Base-by-base conservation (phyloP, 2,888 invertebrate species). In the Eupithecia dodoneata region DNA sequence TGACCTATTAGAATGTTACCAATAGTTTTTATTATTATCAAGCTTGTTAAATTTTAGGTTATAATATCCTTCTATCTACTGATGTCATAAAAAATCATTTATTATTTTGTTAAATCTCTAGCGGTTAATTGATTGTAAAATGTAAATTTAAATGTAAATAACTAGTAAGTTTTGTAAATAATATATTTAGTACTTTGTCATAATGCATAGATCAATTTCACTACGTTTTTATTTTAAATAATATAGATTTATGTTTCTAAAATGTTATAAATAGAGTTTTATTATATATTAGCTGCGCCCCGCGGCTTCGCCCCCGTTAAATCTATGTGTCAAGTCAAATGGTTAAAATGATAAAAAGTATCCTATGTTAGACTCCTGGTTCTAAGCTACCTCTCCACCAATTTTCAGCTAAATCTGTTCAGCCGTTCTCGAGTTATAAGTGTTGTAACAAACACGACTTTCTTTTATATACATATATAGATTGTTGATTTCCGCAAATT, bases 221-320 rank as follows among this genome's bases (percentile, higher is more conserved):
- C 76, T 77, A 70, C 45, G 71, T 79, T 78, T 81, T 77, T 67
- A 72, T 81, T 74, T 74, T 9, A 63, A 49, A 70, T 67, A 72
- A 73, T 72, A 76, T 80, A 30, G 10, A 30, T 12, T 63, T 12
- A 63, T 30, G 30, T 63, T 10, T 59, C 73, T 55, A 59, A 75
- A 67, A 75, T 69, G 75, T 72, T 75, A 78, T 77, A 74, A 65
- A 52, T 78, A 89, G 88, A 67, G 45, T n/a, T n/a, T n/a, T n/a
- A n/a, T n/a, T n/a, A n/a, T n/a, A n/a, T n/a, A n/a, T n/a, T n/a
- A n/a, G n/a, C n/a, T n/a, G n/a, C n/a, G n/a, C n/a, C n/a, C n/a
- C n/a, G n/a, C n/a, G n/a, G n/a, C n/a, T n/a, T n/a, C n/a, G n/a
- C n/a, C n/a, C n/a, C n/a, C n/a, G n/a, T n/a, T n/a, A n/a, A n/a